A percentile compares a stretch with the other conserved stretches of the same genome.
Evolutionary conservation across 2,888 invertebrate species (phyloP).

Genomic region (Lamproptera curius): DNA sequence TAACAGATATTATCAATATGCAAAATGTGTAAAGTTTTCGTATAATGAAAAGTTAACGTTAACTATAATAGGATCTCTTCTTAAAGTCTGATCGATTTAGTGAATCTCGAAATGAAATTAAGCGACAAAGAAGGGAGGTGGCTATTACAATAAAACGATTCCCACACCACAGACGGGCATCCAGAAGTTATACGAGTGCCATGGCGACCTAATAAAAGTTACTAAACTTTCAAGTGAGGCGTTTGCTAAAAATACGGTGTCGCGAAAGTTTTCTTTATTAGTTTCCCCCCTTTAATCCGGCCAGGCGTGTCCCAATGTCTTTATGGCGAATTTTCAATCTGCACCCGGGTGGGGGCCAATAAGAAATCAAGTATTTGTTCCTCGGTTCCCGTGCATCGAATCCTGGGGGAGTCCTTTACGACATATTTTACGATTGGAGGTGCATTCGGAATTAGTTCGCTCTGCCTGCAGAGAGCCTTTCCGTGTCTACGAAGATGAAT

Average conservation of each 20-base stretch:
- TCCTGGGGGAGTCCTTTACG: constrained; percentile 74
- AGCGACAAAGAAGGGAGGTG: background rate
- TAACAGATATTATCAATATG: no score
- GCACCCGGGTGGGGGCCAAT: constrained; percentile 74
- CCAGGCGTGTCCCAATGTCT: constrained; percentile 76
- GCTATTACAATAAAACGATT: constrained; percentile 21
- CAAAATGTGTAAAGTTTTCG: background rate
- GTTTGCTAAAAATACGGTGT: constrained; percentile 76
- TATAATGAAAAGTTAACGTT: background rate
- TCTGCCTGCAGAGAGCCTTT: constrained; percentile 69
- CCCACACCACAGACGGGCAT: constrained; percentile 50
- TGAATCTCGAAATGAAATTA: background rate
- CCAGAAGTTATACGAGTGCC: constrained; percentile 60
- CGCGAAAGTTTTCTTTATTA: constrained; percentile 78
- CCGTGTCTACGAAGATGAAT: constrained; percentile 69
- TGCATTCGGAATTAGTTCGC: constrained; percentile 75
- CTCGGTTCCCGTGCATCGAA: constrained; percentile 72
- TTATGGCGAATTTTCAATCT: constrained; percentile 78
- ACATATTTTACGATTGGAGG: constrained; percentile 77
- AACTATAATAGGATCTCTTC: background rate
- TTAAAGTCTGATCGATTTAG: background rate
- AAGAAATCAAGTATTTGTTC: constrained; percentile 77
- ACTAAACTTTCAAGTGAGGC: constrained; percentile 67
- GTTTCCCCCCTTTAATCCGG: constrained; percentile 74
- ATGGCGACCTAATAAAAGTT: constrained; percentile 65